Evolutionary conservation across 2,113 vertebrate species (phyloP).

Genomic region (Colossoma macropomum): DNA sequence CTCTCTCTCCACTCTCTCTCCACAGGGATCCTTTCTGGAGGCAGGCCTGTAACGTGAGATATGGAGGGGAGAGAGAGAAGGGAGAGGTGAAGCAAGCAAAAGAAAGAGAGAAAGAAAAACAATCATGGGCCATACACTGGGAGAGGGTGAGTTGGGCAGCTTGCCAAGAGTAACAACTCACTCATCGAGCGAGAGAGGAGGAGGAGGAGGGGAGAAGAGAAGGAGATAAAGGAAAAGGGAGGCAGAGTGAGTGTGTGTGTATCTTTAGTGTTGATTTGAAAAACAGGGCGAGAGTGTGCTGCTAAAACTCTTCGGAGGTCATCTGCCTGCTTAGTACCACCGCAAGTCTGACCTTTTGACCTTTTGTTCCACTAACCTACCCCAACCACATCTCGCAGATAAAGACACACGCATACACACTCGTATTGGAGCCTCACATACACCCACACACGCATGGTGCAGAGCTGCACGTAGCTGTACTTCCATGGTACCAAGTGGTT

Average conservation of each 20-base stretch:
- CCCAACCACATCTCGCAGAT: conserved; percentile 21
- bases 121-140: conserved; percentile 75
- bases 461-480: conserved; percentile 44
- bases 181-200: conserved; percentile 49
- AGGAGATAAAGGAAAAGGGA: conserved; percentile 15
- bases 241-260: conserved; percentile 37
- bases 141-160: conserved; percentile 67
- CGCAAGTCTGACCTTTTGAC: conserved; percentile 65
- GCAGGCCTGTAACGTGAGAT: conserved; percentile 66
- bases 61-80: background rate
- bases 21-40: conserved; percentile 54
- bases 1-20: background rate
- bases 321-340: conserved; percentile 52
- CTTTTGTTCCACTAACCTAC: conserved; percentile 68
- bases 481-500: conserved; percentile 25
- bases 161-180: conserved; percentile 77
- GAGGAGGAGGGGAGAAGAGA: conserved; percentile 16
- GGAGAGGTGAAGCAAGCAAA: conserved; percentile 34
- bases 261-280: conserved; percentile 70
- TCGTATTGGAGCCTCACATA: conserved; percentile 36
- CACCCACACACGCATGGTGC: conserved; percentile 59
- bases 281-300: conserved; percentile 69
- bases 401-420: conserved; percentile 23
- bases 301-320: conserved; percentile 62
- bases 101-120: conserved; percentile 66